Evolutionary conservation across 2,113 vertebrate species (phyloP).

Genomic region (Nymphicus hollandicus): DNA sequence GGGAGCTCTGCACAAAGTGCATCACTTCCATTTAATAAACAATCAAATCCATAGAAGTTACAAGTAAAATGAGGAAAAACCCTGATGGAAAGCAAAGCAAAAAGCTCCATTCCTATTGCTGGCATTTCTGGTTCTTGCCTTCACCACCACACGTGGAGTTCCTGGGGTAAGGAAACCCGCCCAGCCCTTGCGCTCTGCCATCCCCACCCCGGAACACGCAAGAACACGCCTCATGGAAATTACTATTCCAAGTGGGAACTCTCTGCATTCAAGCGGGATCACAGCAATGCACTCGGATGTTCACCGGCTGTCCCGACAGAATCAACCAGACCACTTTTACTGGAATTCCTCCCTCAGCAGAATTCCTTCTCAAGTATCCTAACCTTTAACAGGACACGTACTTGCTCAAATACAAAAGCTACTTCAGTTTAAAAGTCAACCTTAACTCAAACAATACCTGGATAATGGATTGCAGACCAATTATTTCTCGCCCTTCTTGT

Average conservation of each 20-base stretch:
- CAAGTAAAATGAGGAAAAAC: neutral
- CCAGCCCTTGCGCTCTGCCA: neutral
- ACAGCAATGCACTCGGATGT: accelerated
- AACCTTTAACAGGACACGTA: neutral
- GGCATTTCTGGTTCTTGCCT: neutral
- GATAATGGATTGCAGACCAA: conserved; percentile 17
- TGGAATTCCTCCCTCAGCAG: conserved; percentile 14
- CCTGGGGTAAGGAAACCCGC: neutral
- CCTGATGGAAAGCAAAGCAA: neutral
- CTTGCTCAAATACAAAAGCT: conserved; percentile 2
- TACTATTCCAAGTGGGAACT: accelerated
- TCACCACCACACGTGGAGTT: accelerated
- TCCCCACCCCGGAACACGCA: accelerated
- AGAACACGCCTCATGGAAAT: neutral
- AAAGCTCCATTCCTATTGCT: neutral
- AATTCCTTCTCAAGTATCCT: neutral
- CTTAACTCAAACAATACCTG: conserved; percentile 33
- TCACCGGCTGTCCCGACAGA: neutral
- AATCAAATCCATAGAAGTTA: neutral
- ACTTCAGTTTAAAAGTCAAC: conserved; percentile 24
- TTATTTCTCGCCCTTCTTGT: conserved; percentile 22
- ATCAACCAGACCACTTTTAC: neutral
- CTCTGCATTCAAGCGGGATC: neutral
- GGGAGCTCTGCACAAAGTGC: neutral
- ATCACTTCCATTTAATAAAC: neutral